Conservation (phyloP, 2,797 vertebrate genomes). For the Falco biarmicus region DNA sequence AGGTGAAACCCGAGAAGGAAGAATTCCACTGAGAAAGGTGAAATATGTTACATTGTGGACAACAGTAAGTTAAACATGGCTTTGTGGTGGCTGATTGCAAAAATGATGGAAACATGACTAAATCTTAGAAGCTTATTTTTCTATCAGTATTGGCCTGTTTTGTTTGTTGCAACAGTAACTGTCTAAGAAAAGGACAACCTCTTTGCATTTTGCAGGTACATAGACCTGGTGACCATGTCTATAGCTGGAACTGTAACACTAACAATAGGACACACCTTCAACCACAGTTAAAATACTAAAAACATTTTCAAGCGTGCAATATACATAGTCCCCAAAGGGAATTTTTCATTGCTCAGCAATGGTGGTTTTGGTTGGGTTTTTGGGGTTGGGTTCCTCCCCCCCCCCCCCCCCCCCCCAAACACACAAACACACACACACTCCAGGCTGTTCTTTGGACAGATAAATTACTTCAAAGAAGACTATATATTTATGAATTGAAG, state of each 20-base stretch:
- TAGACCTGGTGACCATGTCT: background rate
- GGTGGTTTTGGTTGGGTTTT: background rate
- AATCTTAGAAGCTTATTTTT: background rate
- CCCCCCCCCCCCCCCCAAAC: too few relatives aligned
- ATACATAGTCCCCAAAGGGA: background rate
- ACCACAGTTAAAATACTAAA: background rate
- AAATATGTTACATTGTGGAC: background rate
- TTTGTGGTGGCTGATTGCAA: background rate
- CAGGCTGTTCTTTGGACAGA: background rate
- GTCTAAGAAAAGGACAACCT: background rate
- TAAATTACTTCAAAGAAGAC: background rate
- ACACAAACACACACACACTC: background rate
- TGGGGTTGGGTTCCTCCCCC: too few relatives aligned
- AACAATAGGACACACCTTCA: background rate
- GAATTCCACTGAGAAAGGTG: background rate
- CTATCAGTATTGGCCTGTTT: background rate
- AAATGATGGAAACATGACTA: background rate
- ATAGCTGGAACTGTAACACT: background rate
- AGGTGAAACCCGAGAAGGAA: background rate
- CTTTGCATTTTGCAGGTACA: background rate
- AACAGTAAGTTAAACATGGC: rapidly evolving
- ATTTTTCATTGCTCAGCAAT: background rate
- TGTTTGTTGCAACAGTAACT: background rate
- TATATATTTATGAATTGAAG: background rate
- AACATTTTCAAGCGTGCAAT: background rate